A percentile compares a stretch with the other conserved stretches of the same genome.
Conservation (phyloP, 2,797 vertebrate species). For the Phrynocephalus forsythii region DNA sequence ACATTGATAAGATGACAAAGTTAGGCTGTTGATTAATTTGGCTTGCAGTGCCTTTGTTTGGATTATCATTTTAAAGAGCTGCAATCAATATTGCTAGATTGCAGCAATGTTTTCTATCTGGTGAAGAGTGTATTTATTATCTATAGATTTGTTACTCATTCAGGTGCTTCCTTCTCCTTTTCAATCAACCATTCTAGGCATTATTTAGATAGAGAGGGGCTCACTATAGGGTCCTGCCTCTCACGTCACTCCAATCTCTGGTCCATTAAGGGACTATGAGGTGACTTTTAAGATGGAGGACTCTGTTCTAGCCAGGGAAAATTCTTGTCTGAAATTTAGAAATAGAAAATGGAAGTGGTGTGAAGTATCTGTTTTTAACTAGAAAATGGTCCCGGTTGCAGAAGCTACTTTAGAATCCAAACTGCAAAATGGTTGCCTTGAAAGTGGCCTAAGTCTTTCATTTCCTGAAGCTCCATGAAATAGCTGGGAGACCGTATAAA, state of each 20-base stretch:
- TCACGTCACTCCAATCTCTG: background rate
- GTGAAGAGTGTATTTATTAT: background rate
- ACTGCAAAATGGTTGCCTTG: too few species aligned
- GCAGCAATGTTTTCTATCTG: background rate
- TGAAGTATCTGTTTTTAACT: background rate
- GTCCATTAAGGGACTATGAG: background rate
- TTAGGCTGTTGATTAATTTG: conserved; percentile 1
- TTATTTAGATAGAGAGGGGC: background rate
- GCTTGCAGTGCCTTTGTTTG: background rate
- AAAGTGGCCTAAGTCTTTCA: too few species aligned
- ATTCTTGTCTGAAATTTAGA: background rate
- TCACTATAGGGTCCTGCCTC: background rate
- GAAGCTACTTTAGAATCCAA: background rate
- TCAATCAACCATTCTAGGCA: background rate
- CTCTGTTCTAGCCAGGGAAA: background rate
- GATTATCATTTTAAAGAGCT: conserved; percentile 9
- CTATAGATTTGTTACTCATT: background rate
- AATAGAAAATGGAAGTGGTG: background rate
- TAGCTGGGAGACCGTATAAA: too few species aligned
- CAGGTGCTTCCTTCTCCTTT: background rate
- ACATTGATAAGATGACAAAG: background rate
- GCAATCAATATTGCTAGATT: background rate
- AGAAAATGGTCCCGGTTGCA: background rate
- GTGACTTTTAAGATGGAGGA: background rate
- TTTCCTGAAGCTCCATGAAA: too few species aligned